Base-by-base conservation (phyloP, 1,140 invertebrate genomes). In the Gonatopus flavifemur region DNA sequence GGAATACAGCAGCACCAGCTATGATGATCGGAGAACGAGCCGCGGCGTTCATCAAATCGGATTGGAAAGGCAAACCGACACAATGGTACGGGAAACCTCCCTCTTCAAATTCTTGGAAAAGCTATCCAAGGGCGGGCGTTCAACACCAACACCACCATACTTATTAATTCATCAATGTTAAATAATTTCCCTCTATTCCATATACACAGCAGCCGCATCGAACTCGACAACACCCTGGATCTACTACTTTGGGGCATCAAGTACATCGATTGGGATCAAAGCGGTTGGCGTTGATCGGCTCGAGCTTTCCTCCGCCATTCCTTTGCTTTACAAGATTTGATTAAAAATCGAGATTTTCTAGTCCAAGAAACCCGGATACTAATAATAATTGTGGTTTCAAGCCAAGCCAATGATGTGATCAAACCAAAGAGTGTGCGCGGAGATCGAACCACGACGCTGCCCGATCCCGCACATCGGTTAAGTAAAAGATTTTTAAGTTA, bases 11-110 rank as follows among this genome's bases (percentile, higher is more conserved):
- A 44, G 81, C 77, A 3, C 76, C 81, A 7, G 62, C 72, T n/a
- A 76, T 83, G 51, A 84, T 85, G 83, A 81, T 85, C 47, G 83
- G 72, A 3, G 82, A 84, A 52, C 77, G 71, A 59, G 80, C 57
- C 2, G 73, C 78, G 12, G 74, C 77, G 40, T 74, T 77, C 44
- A 77, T 82, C 35, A 80, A 79, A 52, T 65, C 75, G 50, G 72
- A 76, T 21, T 80, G 80, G 79, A 60, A 60, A 15, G 57, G 19
- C 1, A 13, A 7, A 21, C 30, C 55, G 10, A 63, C 64, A 39
- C 55, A 65, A 49, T 76, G 74, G 74, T 69, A 72, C 59, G 60
- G 52, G 42, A 60, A 64, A 52, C 7, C 45, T 28, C 28, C 43
- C 24, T 3, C 25, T 20, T 19, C 5, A 18, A 15, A 30, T 31